Percentiles rank a stretch among this genome's conserved stretches.
Evolutionary conservation across 2,888 invertebrate genomes (phyloP).

Genomic region (Tenthredo amoena): DNA sequence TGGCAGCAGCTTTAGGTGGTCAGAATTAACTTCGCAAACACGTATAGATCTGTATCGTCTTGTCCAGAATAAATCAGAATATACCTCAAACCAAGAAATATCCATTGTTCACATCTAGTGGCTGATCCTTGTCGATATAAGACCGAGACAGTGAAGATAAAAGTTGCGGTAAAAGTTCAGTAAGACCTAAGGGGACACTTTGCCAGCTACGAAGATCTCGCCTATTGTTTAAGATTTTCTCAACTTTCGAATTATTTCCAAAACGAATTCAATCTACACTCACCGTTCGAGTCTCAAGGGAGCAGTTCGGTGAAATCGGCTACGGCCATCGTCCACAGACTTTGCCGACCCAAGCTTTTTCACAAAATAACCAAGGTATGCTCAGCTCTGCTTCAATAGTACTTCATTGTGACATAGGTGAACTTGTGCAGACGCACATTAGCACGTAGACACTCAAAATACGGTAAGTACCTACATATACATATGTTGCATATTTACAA

Average conservation of each 20-base stretch:
- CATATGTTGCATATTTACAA: conserved; percentile 13
- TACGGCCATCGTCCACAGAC: conserved; percentile 26
- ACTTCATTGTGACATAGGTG: background rate
- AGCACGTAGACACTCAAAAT: background rate
- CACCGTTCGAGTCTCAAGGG: conserved; percentile 35
- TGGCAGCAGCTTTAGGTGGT: background rate
- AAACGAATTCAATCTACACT: conserved; percentile 49
- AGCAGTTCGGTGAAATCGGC: conserved; percentile 33
- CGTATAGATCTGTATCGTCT: background rate
- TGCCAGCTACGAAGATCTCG: conserved; percentile 8
- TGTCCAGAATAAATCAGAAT: background rate
- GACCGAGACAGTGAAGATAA: conserved; percentile 17
- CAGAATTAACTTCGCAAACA: background rate
- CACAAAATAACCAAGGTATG: conserved; percentile 23
- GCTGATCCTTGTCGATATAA: conserved; percentile 44
- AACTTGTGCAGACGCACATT: conserved; percentile 30
- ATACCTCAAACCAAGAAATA: conserved; percentile 12
- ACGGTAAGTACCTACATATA: background rate
- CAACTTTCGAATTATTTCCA: conserved; percentile 50
- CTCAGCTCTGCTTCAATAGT: background rate
- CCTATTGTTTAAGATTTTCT: conserved; percentile 47
- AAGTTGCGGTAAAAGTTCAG: conserved; percentile 41
- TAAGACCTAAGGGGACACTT: conserved; percentile 48
- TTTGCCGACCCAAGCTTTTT: conserved; percentile 19
- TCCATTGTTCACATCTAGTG: background rate